Evolutionary conservation across 2,888 invertebrate genomes (phyloP), one percentile per base, ranked within the genome.

Genomic region (Sinopyrophorus schimmeli): DNA sequence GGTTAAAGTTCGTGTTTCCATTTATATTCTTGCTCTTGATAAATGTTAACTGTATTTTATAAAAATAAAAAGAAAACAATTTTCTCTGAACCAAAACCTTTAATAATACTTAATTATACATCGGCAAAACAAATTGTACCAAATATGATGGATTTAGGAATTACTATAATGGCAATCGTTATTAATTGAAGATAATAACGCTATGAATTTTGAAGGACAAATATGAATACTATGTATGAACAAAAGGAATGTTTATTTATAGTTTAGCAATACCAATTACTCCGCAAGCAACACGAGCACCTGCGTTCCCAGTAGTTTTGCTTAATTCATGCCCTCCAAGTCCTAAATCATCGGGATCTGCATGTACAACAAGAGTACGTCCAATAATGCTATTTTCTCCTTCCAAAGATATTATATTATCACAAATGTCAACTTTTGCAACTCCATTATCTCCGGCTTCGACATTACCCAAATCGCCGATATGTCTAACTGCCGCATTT

Each of bases 271-370:
- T 75, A 26, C 93, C 93, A 70, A 93, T 89, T 51, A 94, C 89
- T 5, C 92, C 93, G 68, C 93, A 93, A 24, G 91, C 92, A 55
- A 89, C 76, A 58, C 96, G 85, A 10, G 84, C 90, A 2, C 97
- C 97, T 39, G 97, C 95, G 74, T 97, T 95, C 44, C 97, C 97
- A 7, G 96, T 97, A 3, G 88, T 85, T 76, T 88, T 88, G 77
- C 94, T 95, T 57, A 93, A 77, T 68, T 95, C 93, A 66, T 93
- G 90, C 0, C 93, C 94, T 17, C 95, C 95, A 54, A 84, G 74
- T n/a, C 96, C 96, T 49, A 96, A 76, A 74, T 97, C 97, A 76
- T 97, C 97, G 0, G 84, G 82, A 75, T 94, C 94, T 26, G 89
- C 94, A 72, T 97, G 96, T 4, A 96, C 89, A 30, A 92, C 92